Conservation (phyloP, 2,888 invertebrate species). For the Heliconius hortense region DNA sequence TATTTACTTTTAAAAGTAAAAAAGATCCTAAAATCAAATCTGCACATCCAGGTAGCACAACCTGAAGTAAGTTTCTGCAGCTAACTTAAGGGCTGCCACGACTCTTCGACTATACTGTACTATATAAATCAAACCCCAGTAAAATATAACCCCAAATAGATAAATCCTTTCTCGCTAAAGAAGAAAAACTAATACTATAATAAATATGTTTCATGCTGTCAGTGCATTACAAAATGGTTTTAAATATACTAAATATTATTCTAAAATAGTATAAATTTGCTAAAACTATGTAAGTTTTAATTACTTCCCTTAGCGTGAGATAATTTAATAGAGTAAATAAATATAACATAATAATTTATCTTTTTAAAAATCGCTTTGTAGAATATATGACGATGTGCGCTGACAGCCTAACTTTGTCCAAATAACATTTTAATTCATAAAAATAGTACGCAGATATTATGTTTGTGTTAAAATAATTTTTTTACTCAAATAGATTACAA, state of each 20-base stretch:
- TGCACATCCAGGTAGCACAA: no score
- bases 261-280: not conserved
- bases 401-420: constrained; percentile 2
- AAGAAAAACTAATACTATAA: not conserved
- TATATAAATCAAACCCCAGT: constrained; percentile 17
- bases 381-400: not conserved
- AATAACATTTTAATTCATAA: not conserved
- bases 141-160: constrained; percentile 12
- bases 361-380: not conserved
- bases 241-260: not conserved
- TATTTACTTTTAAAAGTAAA: no score
- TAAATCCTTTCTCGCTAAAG: constrained; percentile 1
- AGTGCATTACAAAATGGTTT: not conserved
- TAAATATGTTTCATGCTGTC: not conserved
- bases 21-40: no score
- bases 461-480: constrained; percentile 10
- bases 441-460: not conserved
- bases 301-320: not conserved
- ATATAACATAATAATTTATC: not conserved
- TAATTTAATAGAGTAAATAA: not conserved
- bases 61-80: no score
- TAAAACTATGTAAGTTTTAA: not conserved
- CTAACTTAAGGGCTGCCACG: not conserved
- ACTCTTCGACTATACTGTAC: not conserved
- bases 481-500: not conserved